These are phyloP conservation scores for Microcaecilia unicolor DNA, from an alignment of 2,797 vertebrate genomes.

Conservation along the genomic window DNA sequence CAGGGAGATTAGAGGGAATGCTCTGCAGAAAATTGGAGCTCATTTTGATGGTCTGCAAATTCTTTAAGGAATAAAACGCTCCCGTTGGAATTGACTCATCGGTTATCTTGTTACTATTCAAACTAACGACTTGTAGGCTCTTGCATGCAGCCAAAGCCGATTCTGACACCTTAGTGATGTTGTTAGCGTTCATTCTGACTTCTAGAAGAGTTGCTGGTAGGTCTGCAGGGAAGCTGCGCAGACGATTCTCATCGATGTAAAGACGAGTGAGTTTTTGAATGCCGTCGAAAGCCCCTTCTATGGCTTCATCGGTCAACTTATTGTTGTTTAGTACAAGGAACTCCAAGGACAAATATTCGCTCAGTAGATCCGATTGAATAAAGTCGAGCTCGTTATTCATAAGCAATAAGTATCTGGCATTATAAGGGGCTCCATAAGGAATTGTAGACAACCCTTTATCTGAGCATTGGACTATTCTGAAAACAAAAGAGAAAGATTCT, in stretches of 20 bases:
- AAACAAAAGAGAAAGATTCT: background rate
- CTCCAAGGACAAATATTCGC: constrained; percentile 41
- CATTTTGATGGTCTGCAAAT: constrained; percentile 43
- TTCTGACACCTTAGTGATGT: constrained; percentile 30
- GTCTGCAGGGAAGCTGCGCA: constrained; percentile 30
- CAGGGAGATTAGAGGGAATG: constrained; percentile 33
- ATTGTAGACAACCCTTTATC: constrained; percentile 48
- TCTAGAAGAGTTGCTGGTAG: constrained; percentile 42
- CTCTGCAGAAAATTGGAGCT: constrained; percentile 38
- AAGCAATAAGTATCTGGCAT: constrained; percentile 48
- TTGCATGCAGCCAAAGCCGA: constrained; percentile 24
- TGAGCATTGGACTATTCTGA: constrained; percentile 56
- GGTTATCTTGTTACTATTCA: constrained; percentile 46
- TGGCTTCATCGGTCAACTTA: constrained; percentile 26
- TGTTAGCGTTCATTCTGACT: constrained; percentile 44
- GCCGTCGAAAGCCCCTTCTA: constrained; percentile 38
- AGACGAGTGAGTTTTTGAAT: constrained; percentile 34
- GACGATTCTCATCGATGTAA: constrained; percentile 34
- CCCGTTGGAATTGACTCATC: constrained; percentile 26
- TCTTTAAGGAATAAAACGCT: constrained; percentile 27
- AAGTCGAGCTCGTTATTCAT: constrained; percentile 50
- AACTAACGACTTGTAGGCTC: constrained; percentile 37
- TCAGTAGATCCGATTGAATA: constrained; percentile 45
- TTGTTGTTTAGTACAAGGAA: constrained; percentile 56
- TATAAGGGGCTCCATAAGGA: constrained; percentile 51